These are phyloP conservation scores for Oxycera nigricornis DNA, from an alignment of 2,888 invertebrate species.

Conservation along the genomic window DNA sequence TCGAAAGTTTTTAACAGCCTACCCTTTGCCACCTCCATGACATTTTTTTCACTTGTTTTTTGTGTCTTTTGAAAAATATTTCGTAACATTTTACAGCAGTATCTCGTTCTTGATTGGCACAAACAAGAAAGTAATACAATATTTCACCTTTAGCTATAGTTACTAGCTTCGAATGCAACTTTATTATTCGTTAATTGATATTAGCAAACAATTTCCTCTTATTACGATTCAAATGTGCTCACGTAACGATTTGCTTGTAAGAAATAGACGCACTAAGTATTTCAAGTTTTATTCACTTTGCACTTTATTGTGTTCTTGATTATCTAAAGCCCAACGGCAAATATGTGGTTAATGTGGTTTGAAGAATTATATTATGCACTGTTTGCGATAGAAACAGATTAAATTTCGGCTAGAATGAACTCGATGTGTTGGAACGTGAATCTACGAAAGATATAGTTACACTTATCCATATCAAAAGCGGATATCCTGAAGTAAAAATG, in stretches of 20 bases:
- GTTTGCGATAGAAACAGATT: background rate
- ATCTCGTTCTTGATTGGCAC: background rate
- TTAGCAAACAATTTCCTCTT: slow-evolving; percentile 4
- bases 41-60: background rate
- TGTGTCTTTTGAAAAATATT: background rate
- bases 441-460: no score
- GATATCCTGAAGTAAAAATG: no score
- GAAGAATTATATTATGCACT: background rate
- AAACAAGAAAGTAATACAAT: background rate
- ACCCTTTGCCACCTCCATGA: no score
- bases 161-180: background rate
- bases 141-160: background rate
- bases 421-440: background rate
- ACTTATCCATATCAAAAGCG: no score
- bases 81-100: background rate
- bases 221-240: background rate
- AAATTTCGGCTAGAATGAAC: background rate
- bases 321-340: slow-evolving; percentile 23
- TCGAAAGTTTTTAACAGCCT: no score
- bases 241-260: slow-evolving; percentile 16
- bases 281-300: background rate
- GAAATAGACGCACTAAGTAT: background rate
- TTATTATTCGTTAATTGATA: background rate
- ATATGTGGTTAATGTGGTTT: slow-evolving; percentile 26
- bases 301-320: background rate